phyloP scores from a whole-genome alignment of 2,888 invertebrate species.

The Spilosoma lubricipeda region DNA sequence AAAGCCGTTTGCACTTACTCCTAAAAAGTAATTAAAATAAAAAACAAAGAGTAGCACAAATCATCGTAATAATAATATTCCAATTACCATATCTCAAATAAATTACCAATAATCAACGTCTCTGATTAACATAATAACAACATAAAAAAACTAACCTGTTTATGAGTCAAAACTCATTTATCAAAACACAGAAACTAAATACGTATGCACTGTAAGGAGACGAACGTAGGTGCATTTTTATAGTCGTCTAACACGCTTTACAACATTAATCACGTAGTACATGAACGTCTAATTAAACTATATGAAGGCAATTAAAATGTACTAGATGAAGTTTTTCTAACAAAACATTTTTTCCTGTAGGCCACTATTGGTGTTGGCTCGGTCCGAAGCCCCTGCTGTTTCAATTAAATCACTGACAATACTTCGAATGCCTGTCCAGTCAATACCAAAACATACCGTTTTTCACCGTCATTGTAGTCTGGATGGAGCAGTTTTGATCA shows the following conservation, averaged over 20 bases:
- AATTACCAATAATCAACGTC: background rate
- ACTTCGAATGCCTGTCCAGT: constrained; percentile 79
- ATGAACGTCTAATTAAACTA: constrained; percentile 76
- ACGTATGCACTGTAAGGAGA: constrained; percentile 27
- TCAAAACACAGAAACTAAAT: constrained; percentile 44
- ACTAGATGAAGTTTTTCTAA: constrained; percentile 78
- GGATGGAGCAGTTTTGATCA: constrained; percentile 60
- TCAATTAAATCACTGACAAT: constrained; percentile 86
- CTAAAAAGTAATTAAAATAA: no score
- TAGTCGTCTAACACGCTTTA: constrained; percentile 65
- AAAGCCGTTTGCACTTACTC: no score
- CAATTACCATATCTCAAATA: background rate
- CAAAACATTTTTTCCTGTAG: constrained; percentile 82
- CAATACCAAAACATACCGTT: constrained; percentile 78
- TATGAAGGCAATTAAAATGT: constrained; percentile 79
- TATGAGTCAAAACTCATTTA: constrained; percentile 44
- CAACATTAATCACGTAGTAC: constrained; percentile 75
- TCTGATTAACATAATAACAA: constrained; percentile 6
- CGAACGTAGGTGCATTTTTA: constrained; percentile 52
- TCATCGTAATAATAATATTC: background rate
- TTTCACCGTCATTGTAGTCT: constrained; percentile 55
- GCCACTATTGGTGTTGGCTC: constrained; percentile 63
- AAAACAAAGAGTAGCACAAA: background rate
- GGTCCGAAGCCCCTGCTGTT: constrained; percentile 79
- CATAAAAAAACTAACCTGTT: constrained; percentile 27